Conservation (phyloP, 2,113 vertebrate species). For the Pongo abelii region DNA sequence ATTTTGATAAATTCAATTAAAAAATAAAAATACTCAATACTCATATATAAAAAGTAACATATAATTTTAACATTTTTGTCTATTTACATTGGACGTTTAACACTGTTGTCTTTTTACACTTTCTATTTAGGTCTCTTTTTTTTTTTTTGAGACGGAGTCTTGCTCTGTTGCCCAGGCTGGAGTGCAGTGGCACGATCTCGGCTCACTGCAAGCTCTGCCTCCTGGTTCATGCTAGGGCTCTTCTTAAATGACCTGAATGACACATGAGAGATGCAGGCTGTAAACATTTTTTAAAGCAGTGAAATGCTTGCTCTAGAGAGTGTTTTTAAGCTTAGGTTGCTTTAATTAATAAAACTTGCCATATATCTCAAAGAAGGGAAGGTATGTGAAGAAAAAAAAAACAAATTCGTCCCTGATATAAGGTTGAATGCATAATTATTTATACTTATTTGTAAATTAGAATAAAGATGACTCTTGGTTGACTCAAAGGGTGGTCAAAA, state of each 20-base stretch:
- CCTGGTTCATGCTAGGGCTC: too few species aligned
- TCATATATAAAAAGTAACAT: not conserved
- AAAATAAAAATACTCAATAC: not conserved
- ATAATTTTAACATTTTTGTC: not conserved
- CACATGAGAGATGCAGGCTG: not conserved
- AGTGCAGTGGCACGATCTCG: too few species aligned
- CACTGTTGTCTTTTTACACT: not conserved
- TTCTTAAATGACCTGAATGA: not conserved
- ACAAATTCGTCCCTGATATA: not conserved
- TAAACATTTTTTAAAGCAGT: not conserved
- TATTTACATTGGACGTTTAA: not conserved
- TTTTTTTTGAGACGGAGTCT: too few species aligned
- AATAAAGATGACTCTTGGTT: constrained; percentile 27
- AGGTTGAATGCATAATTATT: not conserved
- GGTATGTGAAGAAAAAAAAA: constrained; percentile 6
- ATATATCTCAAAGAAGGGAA: constrained; percentile 33
- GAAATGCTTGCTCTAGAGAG: not conserved
- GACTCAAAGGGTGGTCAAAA: not conserved
- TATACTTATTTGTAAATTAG: constrained; percentile 38
- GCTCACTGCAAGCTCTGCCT: too few species aligned
- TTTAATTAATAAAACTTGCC: constrained; percentile 53
- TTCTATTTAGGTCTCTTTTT: not conserved
- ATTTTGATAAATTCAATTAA: not conserved
- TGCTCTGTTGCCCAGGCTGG: too few species aligned
- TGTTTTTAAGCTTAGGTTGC: constrained; percentile 4